These are phyloP conservation scores for Drosophila rhopaloa DNA, from an alignment of 1,140 invertebrate species.

Conservation along the genomic window DNA sequence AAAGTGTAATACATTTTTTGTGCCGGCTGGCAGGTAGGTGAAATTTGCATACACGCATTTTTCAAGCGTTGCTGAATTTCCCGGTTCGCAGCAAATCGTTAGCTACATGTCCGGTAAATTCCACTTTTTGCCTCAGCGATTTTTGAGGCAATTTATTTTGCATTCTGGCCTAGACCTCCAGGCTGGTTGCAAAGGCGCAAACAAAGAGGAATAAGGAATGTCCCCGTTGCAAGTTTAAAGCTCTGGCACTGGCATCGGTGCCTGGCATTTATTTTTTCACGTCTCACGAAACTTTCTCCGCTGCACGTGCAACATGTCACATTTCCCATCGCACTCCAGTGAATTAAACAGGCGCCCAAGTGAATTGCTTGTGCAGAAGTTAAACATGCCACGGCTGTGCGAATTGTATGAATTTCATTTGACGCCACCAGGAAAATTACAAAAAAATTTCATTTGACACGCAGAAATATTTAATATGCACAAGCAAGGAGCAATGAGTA, in stretches of 20 bases:
- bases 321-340: slow-evolving; percentile 40
- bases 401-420: slow-evolving; percentile 77
- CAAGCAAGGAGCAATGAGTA: slow-evolving; percentile 9
- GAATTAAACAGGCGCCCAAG: slow-evolving; percentile 27
- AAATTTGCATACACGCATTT: slow-evolving; percentile 80
- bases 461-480: slow-evolving; percentile 75
- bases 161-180: slow-evolving; percentile 50
- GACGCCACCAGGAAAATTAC: slow-evolving; percentile 59
- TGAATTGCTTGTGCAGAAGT: slow-evolving; percentile 35
- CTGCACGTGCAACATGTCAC: slow-evolving; percentile 50
- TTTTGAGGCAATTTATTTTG: slow-evolving; percentile 68
- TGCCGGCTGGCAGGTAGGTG: slow-evolving; percentile 20
- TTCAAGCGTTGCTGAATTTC: slow-evolving; percentile 45
- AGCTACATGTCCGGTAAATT: slow-evolving; percentile 64
- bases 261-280: not conserved
- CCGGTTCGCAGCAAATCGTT: slow-evolving; percentile 57
- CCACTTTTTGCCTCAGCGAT: slow-evolving; percentile 28
- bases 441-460: slow-evolving; percentile 77
- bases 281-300: slow-evolving; percentile 31
- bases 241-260: slow-evolving; percentile 3
- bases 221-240: slow-evolving; percentile 21
- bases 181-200: not conserved
- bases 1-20: slow-evolving; percentile 48
- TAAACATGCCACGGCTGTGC: slow-evolving; percentile 33
- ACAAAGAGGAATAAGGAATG: slow-evolving; percentile 10